phyloP scores from a whole-genome alignment of 2,888 invertebrate species.

The Heliconius erato region DNA sequence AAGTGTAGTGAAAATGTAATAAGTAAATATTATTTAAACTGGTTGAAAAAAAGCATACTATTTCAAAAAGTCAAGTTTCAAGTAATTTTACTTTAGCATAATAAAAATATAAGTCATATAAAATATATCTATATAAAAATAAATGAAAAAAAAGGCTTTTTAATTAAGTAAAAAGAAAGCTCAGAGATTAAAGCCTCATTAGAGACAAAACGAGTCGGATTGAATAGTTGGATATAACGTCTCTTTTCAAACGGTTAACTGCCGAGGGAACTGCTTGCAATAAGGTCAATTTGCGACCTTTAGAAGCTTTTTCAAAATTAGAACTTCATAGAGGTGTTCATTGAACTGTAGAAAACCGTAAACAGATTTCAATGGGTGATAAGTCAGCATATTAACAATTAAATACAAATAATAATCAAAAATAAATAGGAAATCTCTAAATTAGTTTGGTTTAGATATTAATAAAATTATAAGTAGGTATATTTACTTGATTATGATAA shows the following conservation, averaged over 20 bases:
- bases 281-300: slow-evolving; percentile 30
- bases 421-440: background rate
- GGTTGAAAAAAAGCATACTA: too few relatives aligned
- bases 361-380: background rate
- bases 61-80: too few relatives aligned
- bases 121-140: background rate
- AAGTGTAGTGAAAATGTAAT: background rate
- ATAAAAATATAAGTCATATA: background rate
- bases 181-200: slow-evolving; percentile 41
- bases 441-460: background rate
- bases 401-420: background rate
- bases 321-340: slow-evolving; percentile 19
- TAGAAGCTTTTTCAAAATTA: slow-evolving; percentile 24
- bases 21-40: too few relatives aligned
- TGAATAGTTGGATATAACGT: slow-evolving; percentile 30
- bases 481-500: background rate
- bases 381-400: background rate
- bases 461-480: background rate
- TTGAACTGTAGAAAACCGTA: slow-evolving; percentile 9
- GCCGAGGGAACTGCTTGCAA: slow-evolving; percentile 26
- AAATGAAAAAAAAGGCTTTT: background rate
- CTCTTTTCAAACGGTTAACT: slow-evolving; percentile 30
- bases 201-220: slow-evolving; percentile 38
- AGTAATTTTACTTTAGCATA: background rate
- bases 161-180: slow-evolving; percentile 12